Evolutionary conservation across 2,888 invertebrate species (phyloP).

Genomic region (Lepidochitona cinerea): DNA sequence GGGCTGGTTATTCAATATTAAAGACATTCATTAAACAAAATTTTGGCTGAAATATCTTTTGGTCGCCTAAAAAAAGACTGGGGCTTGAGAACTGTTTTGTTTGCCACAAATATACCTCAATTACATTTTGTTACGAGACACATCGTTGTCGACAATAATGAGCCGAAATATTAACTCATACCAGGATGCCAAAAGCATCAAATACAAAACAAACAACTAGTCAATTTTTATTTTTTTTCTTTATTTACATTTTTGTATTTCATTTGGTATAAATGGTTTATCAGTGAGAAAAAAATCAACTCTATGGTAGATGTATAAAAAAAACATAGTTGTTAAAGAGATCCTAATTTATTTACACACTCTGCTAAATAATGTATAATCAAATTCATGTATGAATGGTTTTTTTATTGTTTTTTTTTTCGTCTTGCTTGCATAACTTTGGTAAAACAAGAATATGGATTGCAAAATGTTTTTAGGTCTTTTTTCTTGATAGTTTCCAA

Average conservation of each 20-base stretch:
- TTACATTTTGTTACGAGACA: no score
- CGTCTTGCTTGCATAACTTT: neutral
- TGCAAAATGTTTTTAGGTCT: neutral
- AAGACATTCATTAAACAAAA: no score
- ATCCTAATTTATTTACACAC: neutral
- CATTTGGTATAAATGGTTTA: slow-evolving; percentile 2
- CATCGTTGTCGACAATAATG: no score
- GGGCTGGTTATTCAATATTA: no score
- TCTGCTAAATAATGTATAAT: neutral
- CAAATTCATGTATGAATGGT: neutral
- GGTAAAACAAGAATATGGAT: neutral
- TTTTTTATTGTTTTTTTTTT: no score
- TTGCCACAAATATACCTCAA: no score
- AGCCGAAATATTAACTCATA: no score
- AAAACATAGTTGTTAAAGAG: neutral
- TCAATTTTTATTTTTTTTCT: neutral
- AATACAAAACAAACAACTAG: no score
- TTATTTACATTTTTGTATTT: slow-evolving; percentile 2
- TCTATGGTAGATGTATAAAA: neutral
- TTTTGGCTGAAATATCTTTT: no score
- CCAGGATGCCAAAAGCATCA: no score
- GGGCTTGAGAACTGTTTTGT: no score
- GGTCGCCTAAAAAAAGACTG: no score
- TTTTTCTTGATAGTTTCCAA: neutral
- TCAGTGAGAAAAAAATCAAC: neutral